Conservation (phyloP, 2,888 invertebrate species). For the Lithophane ornitopus region DNA sequence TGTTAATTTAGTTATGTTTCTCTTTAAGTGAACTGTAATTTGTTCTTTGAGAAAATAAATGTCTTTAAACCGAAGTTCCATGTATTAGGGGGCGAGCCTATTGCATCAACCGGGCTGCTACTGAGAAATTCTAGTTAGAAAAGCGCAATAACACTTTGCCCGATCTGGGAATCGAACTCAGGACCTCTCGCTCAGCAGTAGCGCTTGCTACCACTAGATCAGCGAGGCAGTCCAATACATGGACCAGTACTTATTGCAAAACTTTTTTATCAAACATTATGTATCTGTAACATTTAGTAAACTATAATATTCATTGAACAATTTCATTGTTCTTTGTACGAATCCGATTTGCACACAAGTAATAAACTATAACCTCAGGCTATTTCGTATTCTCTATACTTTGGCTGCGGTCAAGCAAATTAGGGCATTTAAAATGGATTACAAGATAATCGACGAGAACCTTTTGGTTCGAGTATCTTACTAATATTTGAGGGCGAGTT, state of each 20-base stretch:
- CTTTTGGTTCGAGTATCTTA: constrained; percentile 70
- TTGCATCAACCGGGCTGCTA: not conserved
- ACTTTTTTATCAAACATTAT: constrained; percentile 18
- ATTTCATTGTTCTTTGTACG: constrained; percentile 54
- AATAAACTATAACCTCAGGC: constrained; percentile 56
- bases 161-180: too few relatives aligned
- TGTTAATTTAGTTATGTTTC: too few relatives aligned
- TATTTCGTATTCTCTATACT: constrained; percentile 47
- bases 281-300: constrained; percentile 36
- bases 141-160: not conserved
- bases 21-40: too few relatives aligned
- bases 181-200: too few relatives aligned
- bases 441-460: constrained; percentile 64
- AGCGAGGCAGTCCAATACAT: too few relatives aligned
- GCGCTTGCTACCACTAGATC: not conserved
- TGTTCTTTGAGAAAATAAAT: too few relatives aligned
- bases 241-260: not conserved
- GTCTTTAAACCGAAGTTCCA: too few relatives aligned
- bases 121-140: not conserved
- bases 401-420: constrained; percentile 60
- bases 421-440: constrained; percentile 66
- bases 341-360: constrained; percentile 43
- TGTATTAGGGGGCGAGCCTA: not conserved
- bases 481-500: constrained; percentile 57
- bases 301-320: constrained; percentile 33